Conservation (phyloP, 2,888 invertebrate species). For the Mythimna pallens region DNA sequence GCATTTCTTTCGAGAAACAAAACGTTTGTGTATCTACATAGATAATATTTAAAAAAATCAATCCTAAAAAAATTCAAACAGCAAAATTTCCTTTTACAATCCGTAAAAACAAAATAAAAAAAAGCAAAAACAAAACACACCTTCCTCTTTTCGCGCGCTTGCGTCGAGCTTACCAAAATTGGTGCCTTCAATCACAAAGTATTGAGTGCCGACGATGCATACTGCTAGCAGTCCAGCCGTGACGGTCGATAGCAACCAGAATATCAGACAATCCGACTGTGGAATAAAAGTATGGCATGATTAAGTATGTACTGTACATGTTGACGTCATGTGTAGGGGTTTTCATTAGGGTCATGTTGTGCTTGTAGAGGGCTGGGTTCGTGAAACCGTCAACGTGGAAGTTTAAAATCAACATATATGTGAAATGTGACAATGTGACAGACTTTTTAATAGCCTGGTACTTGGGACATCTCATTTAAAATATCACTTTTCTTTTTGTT, state of each 20-base stretch:
- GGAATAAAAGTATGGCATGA: constrained; percentile 66
- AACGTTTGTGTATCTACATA: not conserved
- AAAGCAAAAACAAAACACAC: constrained; percentile 82
- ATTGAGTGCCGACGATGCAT: constrained; percentile 92
- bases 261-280: constrained; percentile 92
- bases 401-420: not conserved
- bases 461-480: not conserved
- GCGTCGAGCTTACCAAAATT: constrained; percentile 91
- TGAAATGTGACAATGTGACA: not conserved
- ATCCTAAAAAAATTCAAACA: constrained; percentile 1
- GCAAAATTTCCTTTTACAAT: constrained; percentile 49
- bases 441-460: not conserved
- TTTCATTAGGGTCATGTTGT: constrained; percentile 10
- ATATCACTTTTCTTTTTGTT: not conserved
- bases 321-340: not conserved
- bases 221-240: constrained; percentile 92
- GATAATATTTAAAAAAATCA: not conserved
- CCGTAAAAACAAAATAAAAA: constrained; percentile 58
- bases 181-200: constrained; percentile 92
- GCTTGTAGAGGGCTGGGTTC: not conserved
- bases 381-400: not conserved
- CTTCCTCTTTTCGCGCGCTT: constrained; percentile 85
- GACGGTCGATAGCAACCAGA: constrained; percentile 92
- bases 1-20: constrained; percentile 25
- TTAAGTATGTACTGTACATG: not conserved